Evolutionary conservation across 2,888 invertebrate species (phyloP).

Genomic region (Cryptocephalus moraei): DNA sequence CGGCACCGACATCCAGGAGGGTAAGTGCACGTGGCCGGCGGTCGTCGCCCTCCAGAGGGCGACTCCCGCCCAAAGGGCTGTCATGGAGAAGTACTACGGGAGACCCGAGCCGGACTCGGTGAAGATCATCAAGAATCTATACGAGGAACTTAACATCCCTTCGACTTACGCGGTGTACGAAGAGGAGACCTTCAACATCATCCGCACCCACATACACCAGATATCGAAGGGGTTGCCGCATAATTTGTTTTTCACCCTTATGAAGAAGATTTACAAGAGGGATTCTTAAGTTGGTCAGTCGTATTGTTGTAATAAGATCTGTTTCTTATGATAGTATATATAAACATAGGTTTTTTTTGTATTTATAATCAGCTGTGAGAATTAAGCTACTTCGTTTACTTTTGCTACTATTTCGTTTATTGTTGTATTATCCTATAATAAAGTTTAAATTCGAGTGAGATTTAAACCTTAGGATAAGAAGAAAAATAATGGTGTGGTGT

Average conservation of each 20-base stretch:
- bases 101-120: conserved; percentile 54
- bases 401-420: too few species aligned
- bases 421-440: too few species aligned
- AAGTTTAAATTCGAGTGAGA: too few species aligned
- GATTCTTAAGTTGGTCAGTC: conserved; percentile 37
- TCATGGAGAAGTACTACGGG: conserved; percentile 72
- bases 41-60: conserved; percentile 80
- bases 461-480: too few species aligned
- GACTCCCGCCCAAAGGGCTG: conserved; percentile 54
- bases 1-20: conserved; percentile 88
- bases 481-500: too few species aligned
- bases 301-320: conserved; percentile 13
- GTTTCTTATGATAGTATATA: not conserved
- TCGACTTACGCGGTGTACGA: conserved; percentile 71
- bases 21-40: conserved; percentile 93
- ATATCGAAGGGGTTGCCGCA: conserved; percentile 73
- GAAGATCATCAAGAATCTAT: conserved; percentile 60
- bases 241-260: conserved; percentile 68
- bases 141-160: conserved; percentile 65
- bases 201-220: conserved; percentile 75
- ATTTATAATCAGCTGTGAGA: not conserved
- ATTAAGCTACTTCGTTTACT: not conserved
- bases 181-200: conserved; percentile 72
- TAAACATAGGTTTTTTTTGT: not conserved
- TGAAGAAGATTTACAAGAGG: conserved; percentile 71